Evolutionary conservation across 2,113 vertebrate species (phyloP).

Genomic region (Corythornis cristatus): DNA sequence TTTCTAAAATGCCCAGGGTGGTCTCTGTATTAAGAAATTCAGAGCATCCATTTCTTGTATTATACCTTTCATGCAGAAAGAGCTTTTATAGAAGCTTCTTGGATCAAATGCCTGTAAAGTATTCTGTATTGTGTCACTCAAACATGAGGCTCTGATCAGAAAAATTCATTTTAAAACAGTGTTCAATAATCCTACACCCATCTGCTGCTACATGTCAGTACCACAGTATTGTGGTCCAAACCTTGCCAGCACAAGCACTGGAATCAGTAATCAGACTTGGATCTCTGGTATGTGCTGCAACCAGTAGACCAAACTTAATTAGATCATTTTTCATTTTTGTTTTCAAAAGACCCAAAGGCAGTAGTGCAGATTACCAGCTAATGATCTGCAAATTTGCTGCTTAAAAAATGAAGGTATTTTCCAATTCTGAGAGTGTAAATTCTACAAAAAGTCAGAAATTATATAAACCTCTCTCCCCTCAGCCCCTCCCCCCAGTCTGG

Average conservation of each 20-base stretch:
- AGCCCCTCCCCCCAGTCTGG: accelerated
- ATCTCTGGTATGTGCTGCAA: constrained; percentile 2
- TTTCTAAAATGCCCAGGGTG: not conserved
- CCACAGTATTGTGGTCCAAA: not conserved
- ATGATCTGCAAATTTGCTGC: constrained; percentile 56
- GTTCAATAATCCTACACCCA: not conserved
- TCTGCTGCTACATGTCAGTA: not conserved
- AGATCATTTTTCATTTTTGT: constrained; percentile 60
- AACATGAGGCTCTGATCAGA: not conserved
- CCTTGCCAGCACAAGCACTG: not conserved
- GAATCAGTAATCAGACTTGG: not conserved
- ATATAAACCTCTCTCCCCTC: not conserved
- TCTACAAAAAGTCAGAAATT: not conserved
- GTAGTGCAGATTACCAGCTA: constrained; percentile 46
- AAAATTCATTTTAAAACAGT: not conserved
- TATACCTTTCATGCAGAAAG: not conserved
- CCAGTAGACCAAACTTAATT: constrained; percentile 20
- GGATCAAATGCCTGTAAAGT: not conserved
- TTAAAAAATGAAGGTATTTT: constrained; percentile 67
- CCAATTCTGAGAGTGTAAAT: not conserved
- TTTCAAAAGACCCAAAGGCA: constrained; percentile 58
- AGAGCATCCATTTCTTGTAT: not conserved
- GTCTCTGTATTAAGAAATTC: not conserved
- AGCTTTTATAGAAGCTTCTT: not conserved
- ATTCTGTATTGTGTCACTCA: not conserved